These are phyloP conservation scores for Cyclargus thomasi DNA, from an alignment of 1,140 invertebrate species.

Conservation along the genomic window DNA sequence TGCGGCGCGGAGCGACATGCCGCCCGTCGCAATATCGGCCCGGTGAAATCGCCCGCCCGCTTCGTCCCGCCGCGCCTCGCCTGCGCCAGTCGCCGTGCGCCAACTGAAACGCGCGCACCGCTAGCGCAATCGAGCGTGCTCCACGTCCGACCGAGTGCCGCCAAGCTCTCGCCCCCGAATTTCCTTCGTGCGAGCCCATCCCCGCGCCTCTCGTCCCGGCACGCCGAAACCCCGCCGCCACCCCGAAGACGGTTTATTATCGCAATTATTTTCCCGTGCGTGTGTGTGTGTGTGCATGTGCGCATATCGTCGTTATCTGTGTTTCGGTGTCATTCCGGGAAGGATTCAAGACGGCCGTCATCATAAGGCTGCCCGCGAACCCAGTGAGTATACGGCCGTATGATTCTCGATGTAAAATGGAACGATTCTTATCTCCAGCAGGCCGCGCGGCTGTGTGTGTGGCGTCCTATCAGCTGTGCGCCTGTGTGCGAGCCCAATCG, in stretches of 20 bases:
- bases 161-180: conserved; percentile 30
- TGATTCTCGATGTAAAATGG: conserved; percentile 70
- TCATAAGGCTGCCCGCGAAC: conserved; percentile 70
- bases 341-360: conserved; percentile 66
- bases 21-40: conserved; percentile 68
- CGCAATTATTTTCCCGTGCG: conserved; percentile 30
- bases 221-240: neutral
- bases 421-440: conserved; percentile 68
- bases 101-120: conserved; percentile 72
- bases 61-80: conserved; percentile 58
- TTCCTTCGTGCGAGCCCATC: conserved; percentile 33
- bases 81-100: conserved; percentile 71
- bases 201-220: too few species aligned
- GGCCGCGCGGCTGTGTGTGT: neutral
- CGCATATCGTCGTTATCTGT: conserved; percentile 47
- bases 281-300: conserved; percentile 52
- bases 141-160: conserved; percentile 47
- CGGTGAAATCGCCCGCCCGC: conserved; percentile 72
- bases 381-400: conserved; percentile 66
- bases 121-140: conserved; percentile 62
- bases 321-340: conserved; percentile 39
- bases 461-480: conserved; percentile 18
- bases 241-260: conserved; percentile 31
- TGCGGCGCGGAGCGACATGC: conserved; percentile 59
- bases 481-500: conserved; percentile 59